These are phyloP conservation scores for Tylochromis polylepis DNA, from an alignment of 2,113 vertebrate species.

Conservation along the genomic window DNA sequence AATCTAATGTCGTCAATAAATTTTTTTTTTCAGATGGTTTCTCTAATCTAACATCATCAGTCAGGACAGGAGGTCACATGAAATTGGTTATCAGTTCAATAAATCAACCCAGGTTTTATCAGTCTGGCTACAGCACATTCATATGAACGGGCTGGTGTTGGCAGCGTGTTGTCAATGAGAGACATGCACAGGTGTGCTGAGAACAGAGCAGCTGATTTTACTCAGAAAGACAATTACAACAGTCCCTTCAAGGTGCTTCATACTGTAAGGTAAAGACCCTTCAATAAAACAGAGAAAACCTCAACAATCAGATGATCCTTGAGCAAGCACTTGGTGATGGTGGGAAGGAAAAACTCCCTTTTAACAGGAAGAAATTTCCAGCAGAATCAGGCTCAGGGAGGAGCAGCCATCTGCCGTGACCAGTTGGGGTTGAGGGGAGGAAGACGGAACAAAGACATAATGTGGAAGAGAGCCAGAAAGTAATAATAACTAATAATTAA, in stretches of 20 bases:
- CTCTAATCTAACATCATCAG: not conserved
- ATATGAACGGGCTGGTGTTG: not conserved
- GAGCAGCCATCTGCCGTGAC: not conserved
- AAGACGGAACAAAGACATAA: no score
- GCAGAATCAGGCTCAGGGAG: not conserved
- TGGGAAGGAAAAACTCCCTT: not conserved
- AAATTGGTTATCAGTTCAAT: not conserved
- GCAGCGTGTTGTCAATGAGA: not conserved
- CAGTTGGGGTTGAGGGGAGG: no score
- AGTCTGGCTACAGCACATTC: not conserved
- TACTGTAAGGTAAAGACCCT: not conserved
- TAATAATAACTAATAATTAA: no score
- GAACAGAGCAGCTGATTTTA: not conserved
- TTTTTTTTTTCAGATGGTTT: not conserved
- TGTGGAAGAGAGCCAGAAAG: no score
- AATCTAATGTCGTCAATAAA: no score
- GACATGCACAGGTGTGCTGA: not conserved
- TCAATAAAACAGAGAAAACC: not conserved
- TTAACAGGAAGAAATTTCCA: not conserved
- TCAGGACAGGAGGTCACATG: not conserved
- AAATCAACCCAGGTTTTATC: not conserved
- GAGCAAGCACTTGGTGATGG: not conserved
- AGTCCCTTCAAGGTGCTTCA: not conserved
- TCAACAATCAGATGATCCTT: not conserved
- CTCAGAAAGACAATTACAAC: not conserved